Evolutionary conservation across 2,113 vertebrate species (phyloP), one percentile per base, ranked within the genome.

Genomic region (Peromyscus polionotus): DNA sequence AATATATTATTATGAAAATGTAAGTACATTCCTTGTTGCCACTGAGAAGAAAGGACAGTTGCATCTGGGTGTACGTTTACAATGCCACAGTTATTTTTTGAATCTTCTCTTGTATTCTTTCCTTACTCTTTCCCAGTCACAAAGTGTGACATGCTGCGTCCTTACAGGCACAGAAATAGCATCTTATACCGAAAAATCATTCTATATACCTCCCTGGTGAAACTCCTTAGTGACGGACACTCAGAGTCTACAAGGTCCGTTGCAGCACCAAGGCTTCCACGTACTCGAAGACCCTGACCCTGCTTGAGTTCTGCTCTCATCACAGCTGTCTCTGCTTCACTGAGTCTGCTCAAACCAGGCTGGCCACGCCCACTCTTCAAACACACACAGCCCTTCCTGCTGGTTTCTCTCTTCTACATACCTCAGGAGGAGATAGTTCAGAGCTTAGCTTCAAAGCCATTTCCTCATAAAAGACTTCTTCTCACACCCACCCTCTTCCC

Each of bases 1-100:
- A 95, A 80, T 81, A 65, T 59, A 67, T 81, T 51, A 59, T 76
- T 86, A 17, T 33, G 91, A 85, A 91, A 75, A 36, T 72, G 45
- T 48, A 59, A 86, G 39, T 67, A 28, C 17, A 77, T 48, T 85
- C 94, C 83, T 80, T 90, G 5, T 85, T 95, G 9, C 5, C 3
- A 51, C 7, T 33, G 36, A 90, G 36, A 6, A 72, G 39, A 94
- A 36, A 68, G 65, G 19, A 70, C 61, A 3, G 28, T 95, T 65
- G 83, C 70, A 63, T 68, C 31, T 28, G 33, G 31, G 31, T 88
- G 12, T 93, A 48, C 11, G 36, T 16, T 39, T 0, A 33, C 39
- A 20, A 51, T 14, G 45, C 75, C 68, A 76, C 68, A 76, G 65
- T 67, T 45, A n/a, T 19, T 24, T 17, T 42, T 20, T 67, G 20